These are phyloP conservation scores for Macropodus opercularis DNA, from an alignment of 2,797 vertebrate species.

Conservation along the genomic window DNA sequence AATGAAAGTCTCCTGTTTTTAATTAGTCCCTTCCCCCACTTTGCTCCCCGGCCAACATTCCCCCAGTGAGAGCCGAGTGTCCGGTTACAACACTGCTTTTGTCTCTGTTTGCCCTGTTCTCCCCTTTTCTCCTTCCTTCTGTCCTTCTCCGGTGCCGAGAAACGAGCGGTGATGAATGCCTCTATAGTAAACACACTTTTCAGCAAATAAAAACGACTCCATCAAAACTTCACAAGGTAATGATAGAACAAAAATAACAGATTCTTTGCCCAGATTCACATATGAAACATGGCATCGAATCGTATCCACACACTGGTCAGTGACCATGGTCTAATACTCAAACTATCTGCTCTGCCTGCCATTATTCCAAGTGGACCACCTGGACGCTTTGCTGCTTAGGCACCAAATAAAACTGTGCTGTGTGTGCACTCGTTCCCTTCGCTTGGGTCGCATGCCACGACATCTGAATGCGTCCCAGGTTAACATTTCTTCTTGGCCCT, in stretches of 20 bases:
- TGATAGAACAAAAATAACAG: constrained; percentile 42
- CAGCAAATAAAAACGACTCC: constrained; percentile 45
- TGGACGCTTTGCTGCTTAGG: constrained; percentile 28
- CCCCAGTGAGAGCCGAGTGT: constrained; percentile 66
- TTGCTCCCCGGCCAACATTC: constrained; percentile 56
- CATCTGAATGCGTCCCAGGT: background rate
- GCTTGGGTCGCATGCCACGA: background rate
- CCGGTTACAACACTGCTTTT: constrained; percentile 69
- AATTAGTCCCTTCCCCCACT: constrained; percentile 65
- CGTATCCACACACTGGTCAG: constrained; percentile 27
- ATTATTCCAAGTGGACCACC: constrained; percentile 48
- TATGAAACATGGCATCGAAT: constrained; percentile 19
- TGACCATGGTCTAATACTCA: constrained; percentile 14
- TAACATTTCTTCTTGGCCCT: background rate
- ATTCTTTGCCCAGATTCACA: constrained; percentile 32
- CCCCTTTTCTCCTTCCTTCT: constrained; percentile 19
- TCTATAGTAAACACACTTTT: constrained; percentile 26
- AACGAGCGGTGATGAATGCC: constrained; percentile 31
- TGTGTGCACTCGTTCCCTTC: constrained; percentile 10
- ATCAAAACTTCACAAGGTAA: too few species aligned
- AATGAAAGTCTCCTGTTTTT: constrained; percentile 71
- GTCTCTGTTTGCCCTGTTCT: constrained; percentile 45
- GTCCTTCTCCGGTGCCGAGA: constrained; percentile 21
- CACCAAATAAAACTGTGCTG: constrained; percentile 47
- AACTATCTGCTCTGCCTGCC: constrained; percentile 18